Conservation (phyloP, 1,140 invertebrate species). For the Heliconius hermathena region DNA sequence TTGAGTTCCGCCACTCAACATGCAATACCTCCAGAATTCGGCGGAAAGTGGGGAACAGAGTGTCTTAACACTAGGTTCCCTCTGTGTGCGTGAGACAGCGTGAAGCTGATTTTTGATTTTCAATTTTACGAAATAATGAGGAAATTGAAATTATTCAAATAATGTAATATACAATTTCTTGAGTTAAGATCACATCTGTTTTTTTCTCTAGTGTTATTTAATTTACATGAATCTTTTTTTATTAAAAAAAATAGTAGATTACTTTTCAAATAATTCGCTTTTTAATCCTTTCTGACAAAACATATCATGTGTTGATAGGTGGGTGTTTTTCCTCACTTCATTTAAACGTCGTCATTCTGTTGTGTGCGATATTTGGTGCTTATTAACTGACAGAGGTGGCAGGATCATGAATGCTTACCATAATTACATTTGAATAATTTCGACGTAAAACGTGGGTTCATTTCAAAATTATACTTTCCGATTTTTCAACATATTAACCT, state of each 20-base stretch:
- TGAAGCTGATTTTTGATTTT: too few species aligned
- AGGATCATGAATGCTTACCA: conserved; percentile 42
- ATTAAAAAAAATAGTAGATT: not conserved
- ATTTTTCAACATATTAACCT: not conserved
- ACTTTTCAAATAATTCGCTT: too few species aligned
- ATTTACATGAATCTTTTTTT: not conserved
- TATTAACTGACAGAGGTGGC: conserved; percentile 61
- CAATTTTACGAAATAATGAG: too few species aligned
- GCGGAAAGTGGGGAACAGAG: too few species aligned
- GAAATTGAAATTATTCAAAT: too few species aligned
- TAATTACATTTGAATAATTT: conserved; percentile 35
- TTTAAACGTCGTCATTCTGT: conserved; percentile 54
- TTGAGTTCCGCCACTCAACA: too few species aligned
- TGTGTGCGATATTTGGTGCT: conserved; percentile 59
- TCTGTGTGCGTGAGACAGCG: too few species aligned
- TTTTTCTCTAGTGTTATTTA: not conserved
- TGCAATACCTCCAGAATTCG: too few species aligned
- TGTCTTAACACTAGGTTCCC: too few species aligned
- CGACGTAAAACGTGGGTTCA: conserved; percentile 41
- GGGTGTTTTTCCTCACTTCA: conserved; percentile 44
- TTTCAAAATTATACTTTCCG: not conserved
- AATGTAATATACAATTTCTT: too few species aligned
- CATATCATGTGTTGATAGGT: conserved; percentile 48
- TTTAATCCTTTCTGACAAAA: conserved; percentile 15
- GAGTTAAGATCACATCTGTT: not conserved